phyloP scores from a whole-genome alignment of 2,888 invertebrate species.

The Apotomis turbidana region DNA sequence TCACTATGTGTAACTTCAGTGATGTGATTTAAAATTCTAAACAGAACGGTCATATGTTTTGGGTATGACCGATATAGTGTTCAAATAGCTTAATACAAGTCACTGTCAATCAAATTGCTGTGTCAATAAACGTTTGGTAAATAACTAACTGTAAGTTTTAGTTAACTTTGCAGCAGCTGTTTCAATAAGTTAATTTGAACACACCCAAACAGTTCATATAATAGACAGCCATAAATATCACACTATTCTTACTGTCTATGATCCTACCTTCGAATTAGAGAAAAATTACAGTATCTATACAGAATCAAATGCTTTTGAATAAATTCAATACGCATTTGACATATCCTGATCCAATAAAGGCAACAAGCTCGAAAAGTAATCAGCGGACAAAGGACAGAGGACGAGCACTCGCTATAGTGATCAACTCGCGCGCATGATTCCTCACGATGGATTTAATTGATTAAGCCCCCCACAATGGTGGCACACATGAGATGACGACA shows the following conservation, averaged over 20 bases:
- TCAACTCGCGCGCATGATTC: slow-evolving; percentile 57
- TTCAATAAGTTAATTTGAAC: background rate
- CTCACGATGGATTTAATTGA: slow-evolving; percentile 73
- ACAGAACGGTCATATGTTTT: too few relatives aligned
- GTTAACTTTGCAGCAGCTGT: background rate
- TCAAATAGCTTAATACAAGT: too few relatives aligned
- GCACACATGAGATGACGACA: slow-evolving; percentile 62
- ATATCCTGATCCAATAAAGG: slow-evolving; percentile 37
- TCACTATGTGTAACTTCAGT: too few relatives aligned
- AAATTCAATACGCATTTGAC: slow-evolving; percentile 22
- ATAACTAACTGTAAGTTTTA: background rate
- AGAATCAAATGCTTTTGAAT: slow-evolving; percentile 11
- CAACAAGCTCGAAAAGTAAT: slow-evolving; percentile 34
- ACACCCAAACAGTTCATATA: background rate
- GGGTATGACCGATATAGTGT: too few relatives aligned
- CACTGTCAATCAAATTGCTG: too few relatives aligned
- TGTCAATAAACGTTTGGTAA: background rate
- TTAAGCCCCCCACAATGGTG: slow-evolving; percentile 64
- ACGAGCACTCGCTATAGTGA: slow-evolving; percentile 51
- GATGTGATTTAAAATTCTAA: too few relatives aligned
- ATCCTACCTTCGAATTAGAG: slow-evolving; percentile 9
- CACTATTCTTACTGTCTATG: background rate
- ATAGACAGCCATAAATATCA: background rate
- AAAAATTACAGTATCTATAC: background rate
- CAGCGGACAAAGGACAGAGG: slow-evolving; percentile 32